Base-by-base conservation (phyloP, 2,888 invertebrate species). In the Polymixis lichenea region DNA sequence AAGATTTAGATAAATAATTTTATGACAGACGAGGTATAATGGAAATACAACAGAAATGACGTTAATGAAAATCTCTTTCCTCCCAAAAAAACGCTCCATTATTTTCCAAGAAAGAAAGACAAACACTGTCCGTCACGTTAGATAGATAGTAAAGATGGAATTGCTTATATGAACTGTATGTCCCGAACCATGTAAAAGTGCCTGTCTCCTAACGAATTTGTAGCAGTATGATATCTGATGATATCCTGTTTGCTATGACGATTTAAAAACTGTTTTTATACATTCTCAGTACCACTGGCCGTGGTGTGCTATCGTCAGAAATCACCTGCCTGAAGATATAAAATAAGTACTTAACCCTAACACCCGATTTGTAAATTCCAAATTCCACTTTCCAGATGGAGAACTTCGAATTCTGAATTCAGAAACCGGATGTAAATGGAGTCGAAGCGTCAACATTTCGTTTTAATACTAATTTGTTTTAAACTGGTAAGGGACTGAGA, bases 381-480 rank as follows among this genome's bases (percentile, higher is more conserved):
- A 19, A 46, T 65, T 46, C 46, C 19, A 25, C 13, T 25, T 65
- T 65, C 46, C 19, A 25, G 22, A 0, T 28, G 11, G 46, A 15
- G 1, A 15, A 25, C 46, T 25, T 19, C 65, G 0, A 25, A 65
- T 65, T 65, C 49, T 49, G 22, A 22, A 65, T 28, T 28, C 22
- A 49, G 22, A 66, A 66, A 22, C 49, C 25, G 1, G 49, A 13
- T 22, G 15, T 28, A 28, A 66, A 46, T 11, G 22, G 13, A 58
- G 32, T 8, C 51, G 51, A 53, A 46, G 22, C 51, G 25, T 71
- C 58, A 70, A 53, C 13, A 46, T 53, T 69, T 53, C n/a, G 58
- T 70, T 49, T 46, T n/a, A 60, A 38, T 19, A 8, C 19, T 11
- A 79, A 68, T 51, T 32, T 43, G 9, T 49, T 32, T 77, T 11